Conservation (phyloP, 1,140 invertebrate species). For the Lucilia cuprina region DNA sequence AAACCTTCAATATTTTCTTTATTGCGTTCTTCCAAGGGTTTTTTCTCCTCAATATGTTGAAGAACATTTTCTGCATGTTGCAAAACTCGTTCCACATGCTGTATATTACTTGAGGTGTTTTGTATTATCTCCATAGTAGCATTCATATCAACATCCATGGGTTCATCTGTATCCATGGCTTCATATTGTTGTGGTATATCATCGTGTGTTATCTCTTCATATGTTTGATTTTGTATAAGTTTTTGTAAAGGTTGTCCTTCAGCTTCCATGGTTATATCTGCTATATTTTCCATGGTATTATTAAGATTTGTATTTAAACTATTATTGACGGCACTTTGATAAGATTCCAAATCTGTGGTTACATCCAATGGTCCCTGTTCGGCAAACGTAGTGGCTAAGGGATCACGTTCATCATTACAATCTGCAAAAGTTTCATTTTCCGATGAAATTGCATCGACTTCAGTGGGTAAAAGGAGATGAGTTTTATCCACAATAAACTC, state of each 20-base stretch:
- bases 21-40: background rate
- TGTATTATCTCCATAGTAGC: slow-evolving; percentile 51
- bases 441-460: slow-evolving; percentile 42
- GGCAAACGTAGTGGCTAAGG: background rate
- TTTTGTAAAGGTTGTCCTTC: background rate
- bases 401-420: slow-evolving; percentile 40
- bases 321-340: slow-evolving; percentile 45
- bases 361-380: background rate
- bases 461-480: background rate
- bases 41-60: background rate
- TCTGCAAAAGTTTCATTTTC: slow-evolving; percentile 55
- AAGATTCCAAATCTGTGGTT: slow-evolving; percentile 44
- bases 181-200: background rate
- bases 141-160: slow-evolving; percentile 57
- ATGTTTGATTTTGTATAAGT: background rate
- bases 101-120: background rate
- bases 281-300: background rate
- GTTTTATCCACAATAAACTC: background rate
- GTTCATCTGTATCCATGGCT: slow-evolving; percentile 40
- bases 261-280: slow-evolving; percentile 27
- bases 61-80: slow-evolving; percentile 17
- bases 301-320: background rate
- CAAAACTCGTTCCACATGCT: background rate
- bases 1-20: background rate
- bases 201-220: background rate